Percentiles rank a stretch among this genome's conserved stretches.
phyloP scores from a whole-genome alignment of 2,888 invertebrate genomes.

The Trichogramma evanescens region DNA sequence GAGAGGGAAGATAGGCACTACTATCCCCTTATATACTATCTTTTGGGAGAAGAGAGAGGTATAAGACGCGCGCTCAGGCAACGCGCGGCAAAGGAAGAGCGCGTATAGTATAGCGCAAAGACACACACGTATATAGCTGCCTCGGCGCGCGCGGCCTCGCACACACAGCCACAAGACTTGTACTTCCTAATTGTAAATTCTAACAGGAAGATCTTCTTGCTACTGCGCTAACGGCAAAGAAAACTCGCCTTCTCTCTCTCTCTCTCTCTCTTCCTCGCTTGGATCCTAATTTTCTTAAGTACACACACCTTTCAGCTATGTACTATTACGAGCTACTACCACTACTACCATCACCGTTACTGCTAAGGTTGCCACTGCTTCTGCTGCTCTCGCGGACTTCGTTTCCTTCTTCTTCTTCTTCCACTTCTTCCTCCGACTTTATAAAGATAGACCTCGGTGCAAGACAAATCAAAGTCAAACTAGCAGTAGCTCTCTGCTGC shows the following conservation, averaged over 20 bases:
- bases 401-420: neutral
- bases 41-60: too few species aligned
- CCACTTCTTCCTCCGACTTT: neutral
- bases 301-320: neutral
- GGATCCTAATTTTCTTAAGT: constrained; percentile 11
- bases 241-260: neutral
- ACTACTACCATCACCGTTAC: neutral
- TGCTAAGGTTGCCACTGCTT: neutral
- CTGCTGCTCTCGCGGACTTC: neutral
- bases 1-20: too few species aligned
- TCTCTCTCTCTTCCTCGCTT: neutral
- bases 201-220: neutral
- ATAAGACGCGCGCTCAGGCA: too few species aligned
- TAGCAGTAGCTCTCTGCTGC: too few species aligned
- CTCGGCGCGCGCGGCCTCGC: too few species aligned
- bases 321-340: neutral
- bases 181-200: constrained; percentile 4
- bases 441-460: neutral
- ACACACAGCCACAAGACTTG: neutral
- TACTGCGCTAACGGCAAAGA: neutral
- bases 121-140: too few species aligned
- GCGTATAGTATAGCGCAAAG: too few species aligned
- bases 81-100: too few species aligned
- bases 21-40: too few species aligned
- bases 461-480: neutral